Conservation (phyloP, 2,113 vertebrate species). For the Clarias macrocephalus region DNA sequence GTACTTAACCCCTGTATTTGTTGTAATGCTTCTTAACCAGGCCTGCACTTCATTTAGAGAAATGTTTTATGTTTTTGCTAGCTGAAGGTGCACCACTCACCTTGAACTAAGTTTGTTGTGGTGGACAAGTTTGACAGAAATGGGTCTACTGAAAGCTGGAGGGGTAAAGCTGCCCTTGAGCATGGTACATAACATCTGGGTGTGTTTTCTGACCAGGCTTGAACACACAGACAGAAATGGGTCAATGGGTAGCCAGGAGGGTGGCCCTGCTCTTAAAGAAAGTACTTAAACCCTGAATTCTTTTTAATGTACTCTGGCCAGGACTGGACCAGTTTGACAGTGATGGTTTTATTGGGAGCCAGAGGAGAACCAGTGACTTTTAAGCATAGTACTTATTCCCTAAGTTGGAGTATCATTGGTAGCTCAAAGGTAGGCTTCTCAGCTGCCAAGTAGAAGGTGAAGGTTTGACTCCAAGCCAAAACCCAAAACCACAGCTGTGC, state of each 20-base stretch:
- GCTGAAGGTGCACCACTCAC: not conserved
- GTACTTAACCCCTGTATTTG: not conserved
- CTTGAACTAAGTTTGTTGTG: not conserved
- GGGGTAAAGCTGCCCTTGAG: too few species aligned
- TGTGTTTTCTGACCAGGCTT: too few species aligned
- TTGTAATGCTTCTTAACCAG: not conserved
- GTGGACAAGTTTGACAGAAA: not conserved
- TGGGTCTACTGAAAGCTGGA: too few species aligned
- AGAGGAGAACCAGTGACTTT: not conserved
- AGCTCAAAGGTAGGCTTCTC: too few species aligned
- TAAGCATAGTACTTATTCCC: not conserved
- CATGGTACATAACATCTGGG: too few species aligned
- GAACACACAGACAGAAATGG: too few species aligned
- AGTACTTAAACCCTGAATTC: not conserved
- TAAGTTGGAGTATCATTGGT: not conserved
- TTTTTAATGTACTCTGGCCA: not conserved
- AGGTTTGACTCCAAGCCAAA: too few species aligned
- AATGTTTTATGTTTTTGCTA: not conserved
- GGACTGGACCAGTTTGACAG: not conserved
- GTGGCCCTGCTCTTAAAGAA: not conserved
- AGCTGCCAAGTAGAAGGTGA: too few species aligned
- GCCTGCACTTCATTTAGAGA: not conserved
- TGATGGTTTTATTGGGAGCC: not conserved
- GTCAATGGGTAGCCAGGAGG: too few species aligned
- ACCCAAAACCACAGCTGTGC: too few species aligned